Evolutionary conservation across 2,797 vertebrate genomes (phyloP).

Genomic region (Dryobates pubescens): DNA sequence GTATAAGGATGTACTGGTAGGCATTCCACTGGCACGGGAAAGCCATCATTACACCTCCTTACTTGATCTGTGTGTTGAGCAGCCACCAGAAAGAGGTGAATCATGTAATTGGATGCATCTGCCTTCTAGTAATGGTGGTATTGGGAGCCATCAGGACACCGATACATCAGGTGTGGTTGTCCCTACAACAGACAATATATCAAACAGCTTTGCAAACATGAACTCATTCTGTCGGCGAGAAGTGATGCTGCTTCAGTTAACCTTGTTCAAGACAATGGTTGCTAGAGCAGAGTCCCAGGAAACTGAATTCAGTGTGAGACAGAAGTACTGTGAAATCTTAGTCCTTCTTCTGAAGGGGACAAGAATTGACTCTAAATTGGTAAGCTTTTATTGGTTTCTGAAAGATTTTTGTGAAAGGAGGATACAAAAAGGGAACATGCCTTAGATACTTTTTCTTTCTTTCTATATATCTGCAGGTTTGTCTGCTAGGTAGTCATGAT

Average conservation of each 20-base stretch:
- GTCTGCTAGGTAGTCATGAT: slow-evolving; percentile 74
- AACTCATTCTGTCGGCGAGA: slow-evolving; percentile 32
- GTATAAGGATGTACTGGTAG: slow-evolving; percentile 75
- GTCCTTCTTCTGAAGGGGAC: slow-evolving; percentile 63
- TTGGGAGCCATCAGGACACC: neutral
- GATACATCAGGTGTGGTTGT: neutral
- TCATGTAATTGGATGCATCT: neutral
- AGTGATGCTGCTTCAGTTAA: slow-evolving; percentile 77
- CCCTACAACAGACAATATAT: neutral
- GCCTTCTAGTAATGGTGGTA: neutral
- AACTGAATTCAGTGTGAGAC: neutral
- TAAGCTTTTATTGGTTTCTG: slow-evolving; percentile 48
- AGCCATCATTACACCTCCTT: slow-evolving; percentile 58
- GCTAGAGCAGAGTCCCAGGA: slow-evolving; percentile 43
- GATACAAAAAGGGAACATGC: accelerated
- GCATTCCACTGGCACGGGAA: slow-evolving; percentile 61
- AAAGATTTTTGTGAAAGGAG: neutral
- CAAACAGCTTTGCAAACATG: slow-evolving; percentile 6
- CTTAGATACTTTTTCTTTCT: neutral
- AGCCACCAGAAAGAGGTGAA: neutral
- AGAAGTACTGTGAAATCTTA: slow-evolving; percentile 69
- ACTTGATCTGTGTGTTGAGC: slow-evolving; percentile 44
- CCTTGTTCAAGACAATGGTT: slow-evolving; percentile 79
- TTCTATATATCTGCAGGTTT: slow-evolving; percentile 71
- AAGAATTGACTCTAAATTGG: slow-evolving; percentile 70